Evolutionary conservation across 2,797 vertebrate species (phyloP), one percentile per base, ranked within the genome.

Genomic region (Aeoliscus strigatus): DNA sequence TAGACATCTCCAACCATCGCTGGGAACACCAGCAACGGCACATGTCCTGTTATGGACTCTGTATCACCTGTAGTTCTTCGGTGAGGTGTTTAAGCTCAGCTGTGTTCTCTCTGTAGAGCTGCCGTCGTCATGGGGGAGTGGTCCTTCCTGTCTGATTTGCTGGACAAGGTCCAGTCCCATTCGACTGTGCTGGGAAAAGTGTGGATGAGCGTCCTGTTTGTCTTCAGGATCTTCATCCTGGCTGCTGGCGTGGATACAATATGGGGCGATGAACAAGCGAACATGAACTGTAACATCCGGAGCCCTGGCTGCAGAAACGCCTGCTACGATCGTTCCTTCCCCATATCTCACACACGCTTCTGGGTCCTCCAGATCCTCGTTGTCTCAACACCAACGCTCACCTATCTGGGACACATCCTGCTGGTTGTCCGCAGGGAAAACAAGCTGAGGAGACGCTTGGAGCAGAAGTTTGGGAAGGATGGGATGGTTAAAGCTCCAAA

Each of bases 301-400:
- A 91, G 93, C 77, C 92, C 92, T 0, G 92, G 92, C 70, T 94
- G 92, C 74, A 89, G 94, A 70, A 94, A 90, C 0, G 91, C 93
- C 59, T 94, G 92, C 74, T 94, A 94, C 0, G 91, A 92, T 74
- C 82, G 83, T 47, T 94, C 92, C 46, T 94, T 94, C 75, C 92
- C 91, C 24, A 92, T 96, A 62, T 94, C 93, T 23, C 92, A 94
- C 75, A 91, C 93, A 32, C 90, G 87, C 58, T 94, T 96, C 85
- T 96, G 92, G 91, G 91, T 93, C 53, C 88, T 94, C 85, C 93
- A 94, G 78, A 94, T 95, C 82, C 93, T 93, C 69, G 94, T 94
- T 0, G 81, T 94, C 55, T 94, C 91, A 25, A 91, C 92, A 0
- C 93, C 92, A 6, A 94, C 91, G 1, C 90, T 94, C 1, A 87